Evolutionary conservation across 2,888 invertebrate species (phyloP).

Genomic region (Ennomos fuscantarius): DNA sequence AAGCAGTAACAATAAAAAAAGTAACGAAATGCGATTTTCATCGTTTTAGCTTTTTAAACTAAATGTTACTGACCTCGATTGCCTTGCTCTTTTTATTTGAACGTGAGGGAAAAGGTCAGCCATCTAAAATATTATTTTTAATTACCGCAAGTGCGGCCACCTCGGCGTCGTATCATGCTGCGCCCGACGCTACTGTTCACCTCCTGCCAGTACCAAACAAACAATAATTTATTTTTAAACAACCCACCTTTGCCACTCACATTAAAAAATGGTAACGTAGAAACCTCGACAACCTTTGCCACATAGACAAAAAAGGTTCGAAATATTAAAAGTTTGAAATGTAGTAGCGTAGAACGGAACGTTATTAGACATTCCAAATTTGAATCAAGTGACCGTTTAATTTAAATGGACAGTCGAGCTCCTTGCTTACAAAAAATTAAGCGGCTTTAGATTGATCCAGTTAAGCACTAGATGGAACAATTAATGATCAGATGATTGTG

Average conservation of each 20-base stretch:
- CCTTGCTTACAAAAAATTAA: conserved; percentile 50
- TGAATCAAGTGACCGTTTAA: conserved; percentile 49
- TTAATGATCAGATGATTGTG: conserved; percentile 4
- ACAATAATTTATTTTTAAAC: conserved; percentile 56
- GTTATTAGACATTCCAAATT: conserved; percentile 51
- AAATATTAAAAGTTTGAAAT: conserved; percentile 1
- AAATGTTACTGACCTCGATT: background rate
- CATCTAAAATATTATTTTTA: conserved; percentile 39
- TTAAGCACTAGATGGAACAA: background rate
- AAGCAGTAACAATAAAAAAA: too few species aligned
- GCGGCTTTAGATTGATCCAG: conserved; percentile 20
- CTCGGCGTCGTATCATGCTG: conserved; percentile 69
- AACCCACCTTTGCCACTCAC: conserved; percentile 30
- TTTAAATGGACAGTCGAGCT: conserved; percentile 55
- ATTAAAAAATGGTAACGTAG: conserved; percentile 8
- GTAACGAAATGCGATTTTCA: too few species aligned
- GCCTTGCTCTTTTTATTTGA: background rate
- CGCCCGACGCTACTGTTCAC: conserved; percentile 77
- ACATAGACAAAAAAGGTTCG: conserved; percentile 20
- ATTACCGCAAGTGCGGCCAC: conserved; percentile 57
- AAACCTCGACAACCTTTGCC: conserved; percentile 14
- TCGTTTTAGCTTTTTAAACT: background rate
- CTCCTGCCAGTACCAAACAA: conserved; percentile 69
- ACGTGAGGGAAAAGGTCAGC: conserved; percentile 13
- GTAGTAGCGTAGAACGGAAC: conserved; percentile 52